Evolutionary conservation across 2,797 vertebrate genomes (phyloP), one percentile per base, ranked within the genome.

Genomic region (Synaphobranchus kaupii): DNA sequence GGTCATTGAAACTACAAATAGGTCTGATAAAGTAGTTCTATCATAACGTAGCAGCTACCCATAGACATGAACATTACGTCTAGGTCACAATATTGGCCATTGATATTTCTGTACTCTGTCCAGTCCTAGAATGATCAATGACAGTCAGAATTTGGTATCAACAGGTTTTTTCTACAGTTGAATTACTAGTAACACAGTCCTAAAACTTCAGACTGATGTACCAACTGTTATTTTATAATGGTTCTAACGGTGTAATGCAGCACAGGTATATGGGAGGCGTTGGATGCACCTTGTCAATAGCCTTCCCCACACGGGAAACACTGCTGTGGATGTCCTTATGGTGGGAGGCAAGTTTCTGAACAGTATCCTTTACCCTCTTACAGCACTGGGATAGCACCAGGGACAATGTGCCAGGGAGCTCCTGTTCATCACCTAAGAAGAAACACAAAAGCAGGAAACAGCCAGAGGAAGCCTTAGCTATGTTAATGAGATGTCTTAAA

Each of bases 291-390:
- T 97, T 97, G 89, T 97, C 96, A 85, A 97, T 97, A 92, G 96
- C 96, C 95, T 97, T 97, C 90, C 96, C 96, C 89, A 97, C 96
- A 76, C 96, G 89, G 89, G 96, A 97, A 22, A 97, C 96, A 0
- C 96, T 97, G 94, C 96, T 96, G 91, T 97, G 96, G 87, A 97
- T 97, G 91, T 97, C 96, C 90, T 97, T 97, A 90, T 97, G 96
- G 89, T 97, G 96, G 0, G 96, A 97, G 78, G 96, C 96, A 94
- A 97, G 90, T 87, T 97, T 97, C 0, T 97, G 96, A 87, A 97
- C 96, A 2, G 96, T 97, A 89, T 97, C 96, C 91, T 97, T 97
- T 94, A 97, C 97, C 92, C 96, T 94, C 89, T 97, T 97, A 91
- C 96, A 97, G 89, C 96, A 97, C 86, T 97, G 96, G 0, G 96